Evolutionary conservation across 37 sponge, comb jelly and placozoan genomes (phyloP).

Genomic region (Chondrilla cf. caribensis): DNA sequence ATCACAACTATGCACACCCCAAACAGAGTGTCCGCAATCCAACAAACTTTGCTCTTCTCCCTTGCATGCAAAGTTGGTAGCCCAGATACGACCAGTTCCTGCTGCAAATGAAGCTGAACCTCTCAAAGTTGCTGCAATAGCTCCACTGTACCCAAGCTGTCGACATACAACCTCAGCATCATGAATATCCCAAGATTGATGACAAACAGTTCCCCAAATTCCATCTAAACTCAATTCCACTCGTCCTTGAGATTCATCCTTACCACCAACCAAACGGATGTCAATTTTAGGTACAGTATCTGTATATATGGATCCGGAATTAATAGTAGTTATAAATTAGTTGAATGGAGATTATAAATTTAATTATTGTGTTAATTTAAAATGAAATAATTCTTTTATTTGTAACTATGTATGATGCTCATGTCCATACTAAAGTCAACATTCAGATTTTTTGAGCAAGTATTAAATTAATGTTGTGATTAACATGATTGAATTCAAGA

Average conservation of each 20-base stretch:
- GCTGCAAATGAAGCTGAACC: conserved; percentile 5
- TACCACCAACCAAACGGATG: neutral
- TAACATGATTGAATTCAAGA: too few species aligned
- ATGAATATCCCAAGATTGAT: neutral
- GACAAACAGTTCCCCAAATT: conserved; percentile 1
- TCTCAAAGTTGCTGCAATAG: neutral
- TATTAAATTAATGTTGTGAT: too few species aligned
- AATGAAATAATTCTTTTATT: too few species aligned
- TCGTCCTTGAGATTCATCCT: neutral
- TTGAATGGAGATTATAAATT: too few species aligned
- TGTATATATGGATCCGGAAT: too few species aligned
- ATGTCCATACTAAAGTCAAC: too few species aligned
- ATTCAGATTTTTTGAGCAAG: too few species aligned
- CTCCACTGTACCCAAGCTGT: neutral
- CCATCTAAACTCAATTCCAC: neutral
- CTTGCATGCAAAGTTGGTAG: neutral
- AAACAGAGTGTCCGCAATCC: neutral
- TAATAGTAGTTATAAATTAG: too few species aligned
- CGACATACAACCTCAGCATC: conserved; percentile 1
- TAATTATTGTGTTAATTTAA: too few species aligned
- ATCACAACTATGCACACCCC: neutral
- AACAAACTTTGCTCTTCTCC: neutral
- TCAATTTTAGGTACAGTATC: too few species aligned
- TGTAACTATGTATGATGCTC: too few species aligned
- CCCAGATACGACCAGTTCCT: neutral